phyloP scores from a whole-genome alignment of 2,113 vertebrate species.

The Melospiza melodia region DNA sequence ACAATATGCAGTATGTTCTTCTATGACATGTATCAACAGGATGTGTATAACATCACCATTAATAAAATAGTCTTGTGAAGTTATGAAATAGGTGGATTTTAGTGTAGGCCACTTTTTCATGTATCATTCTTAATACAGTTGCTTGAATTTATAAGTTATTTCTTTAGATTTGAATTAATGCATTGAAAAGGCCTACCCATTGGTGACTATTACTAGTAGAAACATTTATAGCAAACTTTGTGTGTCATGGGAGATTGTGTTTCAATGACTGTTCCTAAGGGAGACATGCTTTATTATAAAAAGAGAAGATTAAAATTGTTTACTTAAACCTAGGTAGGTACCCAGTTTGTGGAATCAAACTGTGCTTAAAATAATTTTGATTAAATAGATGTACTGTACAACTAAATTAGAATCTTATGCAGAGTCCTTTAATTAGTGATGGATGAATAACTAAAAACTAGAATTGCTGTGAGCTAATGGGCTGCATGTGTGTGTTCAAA shows the following conservation, averaged over 20 bases:
- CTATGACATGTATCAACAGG: background rate
- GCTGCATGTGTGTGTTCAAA: background rate
- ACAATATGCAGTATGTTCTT: background rate
- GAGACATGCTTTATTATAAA: background rate
- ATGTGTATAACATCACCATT: background rate
- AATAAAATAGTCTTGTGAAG: background rate
- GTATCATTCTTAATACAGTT: fast-evolving
- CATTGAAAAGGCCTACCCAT: background rate
- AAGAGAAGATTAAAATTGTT: background rate
- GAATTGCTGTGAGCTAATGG: background rate
- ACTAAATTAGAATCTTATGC: background rate
- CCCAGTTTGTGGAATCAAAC: background rate
- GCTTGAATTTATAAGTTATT: background rate
- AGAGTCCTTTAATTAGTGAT: conserved; percentile 11
- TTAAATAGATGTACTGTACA: background rate
- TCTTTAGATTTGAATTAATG: background rate
- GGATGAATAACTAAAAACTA: background rate
- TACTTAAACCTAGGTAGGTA: background rate
- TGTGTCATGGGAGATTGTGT: background rate
- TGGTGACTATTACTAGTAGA: background rate
- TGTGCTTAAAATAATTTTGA: conserved; percentile 3
- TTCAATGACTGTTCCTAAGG: background rate
- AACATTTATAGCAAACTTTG: background rate
- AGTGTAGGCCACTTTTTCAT: background rate
- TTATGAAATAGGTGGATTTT: background rate